Base-by-base conservation (phyloP, 2,888 invertebrate genomes). In the Tanytarsus gracilentus region DNA sequence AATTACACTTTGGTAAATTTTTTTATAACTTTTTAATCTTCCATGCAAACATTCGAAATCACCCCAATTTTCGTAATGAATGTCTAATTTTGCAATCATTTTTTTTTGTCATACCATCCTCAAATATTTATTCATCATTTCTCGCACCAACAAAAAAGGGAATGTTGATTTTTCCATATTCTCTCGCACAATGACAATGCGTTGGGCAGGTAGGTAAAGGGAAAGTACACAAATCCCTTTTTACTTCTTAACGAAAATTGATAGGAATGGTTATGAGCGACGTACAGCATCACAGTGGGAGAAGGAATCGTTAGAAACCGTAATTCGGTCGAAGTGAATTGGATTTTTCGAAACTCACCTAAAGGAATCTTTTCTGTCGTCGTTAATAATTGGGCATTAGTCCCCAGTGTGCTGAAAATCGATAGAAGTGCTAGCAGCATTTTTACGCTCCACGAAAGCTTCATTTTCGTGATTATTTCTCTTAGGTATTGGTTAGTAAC, bases 311-410 rank as follows among this genome's bases (percentile, higher is more conserved):
- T 36, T 36, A 14, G 4, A 36, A 36, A n/a, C n/a, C n/a, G n/a
- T 14, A 21, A 9, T 14, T 18, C 2, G 1, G 4, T 40, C 5
- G 21, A 18, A n/a, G 16, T 33, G 11, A 9, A 4, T 18, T 9
- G 40, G 18, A 18, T 6, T 33, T 33, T 14, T 14, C 33, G 36
- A 33, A 16, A 8, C 55, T 39, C 30, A 55, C 55, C 55, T 39
- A 39, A 39, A 16, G 73, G 73, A 64, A 74, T 73, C 71, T 74
- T 74, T 68, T 74, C 73, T n/a, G n/a, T n/a, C 66, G 73, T 72
- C 65, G 73, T 58, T 67, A 72, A 69, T 67, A 71, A 68, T 65
- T 73, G 73, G 61, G 71, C 73, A 67, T 67, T 66, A 65, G 69
- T 68, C 36, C 50, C 50, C 23, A 33, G 33, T 29, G 48, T 39